Conservation (phyloP, 2,797 vertebrate species). For the Balearica regulorum region DNA sequence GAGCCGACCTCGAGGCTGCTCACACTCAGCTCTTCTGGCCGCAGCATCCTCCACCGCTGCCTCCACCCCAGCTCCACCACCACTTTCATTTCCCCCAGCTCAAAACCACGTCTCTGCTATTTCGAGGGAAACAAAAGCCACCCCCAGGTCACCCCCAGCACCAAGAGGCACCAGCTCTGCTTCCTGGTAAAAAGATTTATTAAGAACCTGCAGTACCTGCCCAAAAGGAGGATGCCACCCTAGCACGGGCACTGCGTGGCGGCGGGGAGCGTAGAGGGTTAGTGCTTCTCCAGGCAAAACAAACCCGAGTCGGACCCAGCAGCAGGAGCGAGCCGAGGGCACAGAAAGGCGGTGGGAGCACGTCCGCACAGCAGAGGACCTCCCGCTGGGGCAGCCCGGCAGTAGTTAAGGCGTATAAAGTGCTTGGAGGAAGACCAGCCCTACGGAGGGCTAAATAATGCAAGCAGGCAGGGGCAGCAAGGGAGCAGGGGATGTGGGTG, state of each 20-base stretch:
- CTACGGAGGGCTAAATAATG: neutral
- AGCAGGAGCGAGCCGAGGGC: neutral
- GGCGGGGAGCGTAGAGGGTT: neutral
- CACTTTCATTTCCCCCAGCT: neutral
- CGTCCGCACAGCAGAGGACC: rapidly evolving
- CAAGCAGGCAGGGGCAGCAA: neutral
- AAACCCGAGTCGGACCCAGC: neutral
- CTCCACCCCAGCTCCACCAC: neutral
- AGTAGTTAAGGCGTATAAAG: neutral
- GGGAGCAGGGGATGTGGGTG: rapidly evolving
- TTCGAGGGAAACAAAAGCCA: neutral
- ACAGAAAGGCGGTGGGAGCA: neutral
- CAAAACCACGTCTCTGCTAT: rapidly evolving
- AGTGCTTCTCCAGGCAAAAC: neutral
- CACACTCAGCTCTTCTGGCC: neutral
- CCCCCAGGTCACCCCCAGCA: neutral
- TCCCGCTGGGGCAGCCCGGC: rapidly evolving
- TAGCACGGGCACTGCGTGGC: rapidly evolving
- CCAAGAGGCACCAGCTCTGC: neutral
- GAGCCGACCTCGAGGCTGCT: rapidly evolving
- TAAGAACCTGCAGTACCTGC: neutral
- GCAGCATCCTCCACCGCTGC: rapidly evolving
- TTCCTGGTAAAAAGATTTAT: constrained; percentile 54
- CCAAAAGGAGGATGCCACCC: neutral
- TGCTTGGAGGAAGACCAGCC: neutral